Evolutionary conservation across 1,140 invertebrate species (phyloP), one percentile per base, ranked within the genome.

Genomic region (Pseudomyrmex dendroicus): DNA sequence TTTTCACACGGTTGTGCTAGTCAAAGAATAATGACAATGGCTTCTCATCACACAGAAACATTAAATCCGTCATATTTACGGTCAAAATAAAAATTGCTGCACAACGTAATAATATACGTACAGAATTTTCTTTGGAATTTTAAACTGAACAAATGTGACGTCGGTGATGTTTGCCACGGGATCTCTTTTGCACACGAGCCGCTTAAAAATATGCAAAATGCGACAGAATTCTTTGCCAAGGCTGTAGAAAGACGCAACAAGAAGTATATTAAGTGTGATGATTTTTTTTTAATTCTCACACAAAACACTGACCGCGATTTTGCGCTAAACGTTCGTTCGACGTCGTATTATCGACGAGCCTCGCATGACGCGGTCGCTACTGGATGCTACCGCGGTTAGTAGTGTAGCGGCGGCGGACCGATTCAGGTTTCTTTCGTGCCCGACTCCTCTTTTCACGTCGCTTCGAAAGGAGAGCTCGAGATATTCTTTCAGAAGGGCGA

Each of bases 401-500:
- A 86, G 86, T 52, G 15, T 74, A 63, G 82, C 82, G 59, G 74
- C 82, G 54, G 52, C 61, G 61, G 76, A 82, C 84, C 70, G 82
- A 77, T 88, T 87, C 78, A 80, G 73, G 85, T 78, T 87, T 86
- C 82, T 88, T 87, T 87, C 64, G 68, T 22, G 78, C 62, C 44
- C 35, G 63, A 64, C 72, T 76, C 57, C 66, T 83, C 84, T 85
- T 85, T 85, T 74, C 63, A 85, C 56, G 22, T 66, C 46, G 56
- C 2, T 56, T 64, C 82, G 73, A 87, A 84, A 62, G 85, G 68
- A 80, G 73, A 74, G 77, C 82, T 83, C 85, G 85, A 35, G 5
- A 84, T 66, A 87, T 80, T 72, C 22, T 84, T 84, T 52, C 44
- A 66, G 57, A 78, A 62, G 57, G 46, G 70, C 56, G 54, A 73